Evolutionary conservation across 2,113 vertebrate species (phyloP).

Genomic region (Furnarius figulus): DNA sequence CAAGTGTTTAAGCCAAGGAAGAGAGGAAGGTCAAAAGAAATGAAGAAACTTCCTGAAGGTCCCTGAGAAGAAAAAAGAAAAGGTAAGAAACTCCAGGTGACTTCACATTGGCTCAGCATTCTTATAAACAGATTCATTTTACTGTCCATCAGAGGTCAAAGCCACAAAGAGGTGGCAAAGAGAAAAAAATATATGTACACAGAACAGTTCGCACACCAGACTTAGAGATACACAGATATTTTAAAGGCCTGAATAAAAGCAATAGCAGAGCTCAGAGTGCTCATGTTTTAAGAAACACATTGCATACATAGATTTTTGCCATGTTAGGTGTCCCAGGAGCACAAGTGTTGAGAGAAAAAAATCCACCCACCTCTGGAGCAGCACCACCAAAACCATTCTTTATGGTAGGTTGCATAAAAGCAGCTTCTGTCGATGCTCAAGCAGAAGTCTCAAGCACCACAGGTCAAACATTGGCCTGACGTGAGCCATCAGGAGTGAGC

Average conservation of each 20-base stretch:
- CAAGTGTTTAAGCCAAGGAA: not conserved
- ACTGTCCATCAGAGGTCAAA: not conserved
- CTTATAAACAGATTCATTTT: not conserved
- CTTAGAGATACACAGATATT: not conserved
- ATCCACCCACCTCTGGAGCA: not conserved
- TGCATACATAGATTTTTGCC: not conserved
- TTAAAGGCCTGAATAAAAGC: not conserved
- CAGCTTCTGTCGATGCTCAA: fast-evolving
- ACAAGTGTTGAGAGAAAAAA: not conserved
- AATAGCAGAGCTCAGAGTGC: not conserved
- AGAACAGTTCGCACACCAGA: not conserved
- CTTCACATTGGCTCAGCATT: not conserved
- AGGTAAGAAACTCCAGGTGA: not conserved
- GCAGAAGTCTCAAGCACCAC: not conserved
- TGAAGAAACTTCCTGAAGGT: not conserved
- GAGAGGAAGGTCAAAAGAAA: slow-evolving; percentile 9
- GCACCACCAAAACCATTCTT: not conserved
- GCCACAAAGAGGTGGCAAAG: not conserved
- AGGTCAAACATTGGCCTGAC: not conserved
- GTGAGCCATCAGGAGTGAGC: not conserved
- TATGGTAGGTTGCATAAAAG: not conserved
- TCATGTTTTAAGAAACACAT: not conserved
- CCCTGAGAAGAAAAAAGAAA: not conserved
- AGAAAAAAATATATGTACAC: not conserved
- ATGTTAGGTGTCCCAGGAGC: not conserved